A percentile compares a stretch with the other conserved stretches of the same genome.
phyloP scores from a whole-genome alignment of 2,797 vertebrate genomes.

The Enteromius trimaculatus region DNA sequence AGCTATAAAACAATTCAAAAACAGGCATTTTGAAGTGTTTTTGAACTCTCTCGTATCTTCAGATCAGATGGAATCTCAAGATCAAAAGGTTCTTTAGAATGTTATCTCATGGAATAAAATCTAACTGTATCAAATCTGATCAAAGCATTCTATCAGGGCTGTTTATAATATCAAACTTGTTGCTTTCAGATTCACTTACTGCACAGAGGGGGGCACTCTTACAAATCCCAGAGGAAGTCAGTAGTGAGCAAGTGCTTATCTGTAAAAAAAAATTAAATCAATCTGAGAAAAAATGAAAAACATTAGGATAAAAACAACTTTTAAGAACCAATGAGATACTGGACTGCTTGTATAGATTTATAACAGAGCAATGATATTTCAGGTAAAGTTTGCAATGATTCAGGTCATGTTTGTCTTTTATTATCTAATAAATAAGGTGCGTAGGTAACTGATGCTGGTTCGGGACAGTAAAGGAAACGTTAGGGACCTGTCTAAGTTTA shows the following conservation, averaged over 20 bases:
- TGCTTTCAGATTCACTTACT: conserved; percentile 3
- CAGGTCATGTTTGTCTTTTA: neutral
- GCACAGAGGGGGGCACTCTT: conserved; percentile 5
- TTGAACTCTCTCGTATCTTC: neutral
- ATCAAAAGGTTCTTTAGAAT: conserved; percentile 17
- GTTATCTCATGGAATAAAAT: conserved; percentile 27
- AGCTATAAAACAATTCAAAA: neutral
- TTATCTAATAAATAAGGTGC: neutral
- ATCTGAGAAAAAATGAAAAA: neutral
- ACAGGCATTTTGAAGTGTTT: neutral
- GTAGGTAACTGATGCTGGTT: neutral
- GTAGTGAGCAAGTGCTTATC: neutral
- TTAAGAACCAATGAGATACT: neutral
- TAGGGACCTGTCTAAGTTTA: neutral
- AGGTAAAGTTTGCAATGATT: neutral
- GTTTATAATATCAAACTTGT: neutral
- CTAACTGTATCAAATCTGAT: conserved; percentile 13
- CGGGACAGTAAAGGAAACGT: neutral
- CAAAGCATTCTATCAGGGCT: conserved; percentile 13
- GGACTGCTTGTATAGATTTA: neutral
- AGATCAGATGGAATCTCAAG: neutral
- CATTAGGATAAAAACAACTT: too few species aligned
- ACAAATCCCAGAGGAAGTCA: neutral
- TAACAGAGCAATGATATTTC: neutral
- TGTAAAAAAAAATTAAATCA: neutral